phyloP scores from a whole-genome alignment of 2,113 vertebrate species.

The Glareola pratincola region DNA sequence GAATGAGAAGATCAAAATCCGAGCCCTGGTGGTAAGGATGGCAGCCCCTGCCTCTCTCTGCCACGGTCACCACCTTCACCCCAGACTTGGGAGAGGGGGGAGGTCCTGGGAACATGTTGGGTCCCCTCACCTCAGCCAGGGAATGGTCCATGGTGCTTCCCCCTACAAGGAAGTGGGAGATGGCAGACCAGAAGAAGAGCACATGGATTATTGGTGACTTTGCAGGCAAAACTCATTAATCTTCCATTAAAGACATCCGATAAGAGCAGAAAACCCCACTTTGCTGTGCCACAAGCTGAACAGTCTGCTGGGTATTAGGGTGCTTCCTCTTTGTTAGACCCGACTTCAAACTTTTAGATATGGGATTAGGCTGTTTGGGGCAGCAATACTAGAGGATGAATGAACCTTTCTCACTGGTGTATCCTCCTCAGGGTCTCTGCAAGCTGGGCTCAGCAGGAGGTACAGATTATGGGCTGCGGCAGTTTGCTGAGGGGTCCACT shows the following conservation, averaged over 20 bases:
- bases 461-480: constrained; percentile 91
- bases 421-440: constrained; percentile 86
- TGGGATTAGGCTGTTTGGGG: neutral
- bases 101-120: neutral
- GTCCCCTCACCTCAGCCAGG: neutral
- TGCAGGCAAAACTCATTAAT: neutral
- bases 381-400: neutral
- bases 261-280: neutral
- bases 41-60: neutral
- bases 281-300: neutral
- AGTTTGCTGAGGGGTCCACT: constrained; percentile 97
- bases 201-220: neutral
- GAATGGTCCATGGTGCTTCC: neutral
- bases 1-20: constrained; percentile 97
- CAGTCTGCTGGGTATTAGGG: neutral
- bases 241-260: neutral
- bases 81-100: accelerated
- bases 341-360: neutral
- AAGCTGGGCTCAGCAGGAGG: constrained; percentile 97
- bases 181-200: neutral
- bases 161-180: neutral
- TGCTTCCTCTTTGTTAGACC: neutral
- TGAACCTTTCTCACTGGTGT: neutral
- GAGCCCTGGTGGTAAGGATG: constrained; percentile 89
- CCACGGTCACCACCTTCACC: neutral